Evolutionary conservation across 2,888 invertebrate genomes (phyloP).

Genomic region (Crematogaster levior): DNA sequence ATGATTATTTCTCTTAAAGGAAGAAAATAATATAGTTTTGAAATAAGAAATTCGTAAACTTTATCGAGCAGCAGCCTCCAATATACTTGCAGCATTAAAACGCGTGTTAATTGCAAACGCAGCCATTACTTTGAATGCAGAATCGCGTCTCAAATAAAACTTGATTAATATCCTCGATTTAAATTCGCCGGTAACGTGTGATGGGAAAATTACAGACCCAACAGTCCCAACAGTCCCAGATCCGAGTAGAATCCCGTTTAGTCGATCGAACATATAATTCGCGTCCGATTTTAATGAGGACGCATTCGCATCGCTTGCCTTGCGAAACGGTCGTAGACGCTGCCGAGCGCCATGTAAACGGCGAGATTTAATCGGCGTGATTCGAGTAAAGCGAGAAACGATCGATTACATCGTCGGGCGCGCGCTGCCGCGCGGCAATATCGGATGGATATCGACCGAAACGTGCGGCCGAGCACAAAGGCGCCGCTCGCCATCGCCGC

Average conservation of each 20-base stretch:
- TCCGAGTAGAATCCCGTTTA: constrained; percentile 7
- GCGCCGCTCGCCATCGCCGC: constrained; percentile 54
- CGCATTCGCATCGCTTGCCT: constrained; percentile 7
- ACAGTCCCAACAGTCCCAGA: too few species aligned
- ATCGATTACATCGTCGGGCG: constrained; percentile 58
- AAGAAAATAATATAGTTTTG: background rate
- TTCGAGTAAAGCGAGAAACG: constrained; percentile 65
- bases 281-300: constrained; percentile 39
- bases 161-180: background rate
- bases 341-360: constrained; percentile 14
- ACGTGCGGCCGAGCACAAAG: constrained; percentile 56
- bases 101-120: background rate
- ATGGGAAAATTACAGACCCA: constrained; percentile 34
- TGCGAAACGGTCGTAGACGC: constrained; percentile 11
- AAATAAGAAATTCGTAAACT: background rate
- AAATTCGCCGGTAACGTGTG: constrained; percentile 5
- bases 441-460: constrained; percentile 59
- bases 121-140: background rate
- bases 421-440: constrained; percentile 53
- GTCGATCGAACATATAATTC: constrained; percentile 17
- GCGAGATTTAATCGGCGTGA: constrained; percentile 59
- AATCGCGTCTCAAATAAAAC: background rate
- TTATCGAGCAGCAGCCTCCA: background rate
- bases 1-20: background rate
- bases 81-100: background rate